A percentile compares a stretch with the other conserved stretches of the same genome.
These are phyloP conservation scores for Parnassius smintheus DNA, from an alignment of 2,888 invertebrate species.

Conservation along the genomic window DNA sequence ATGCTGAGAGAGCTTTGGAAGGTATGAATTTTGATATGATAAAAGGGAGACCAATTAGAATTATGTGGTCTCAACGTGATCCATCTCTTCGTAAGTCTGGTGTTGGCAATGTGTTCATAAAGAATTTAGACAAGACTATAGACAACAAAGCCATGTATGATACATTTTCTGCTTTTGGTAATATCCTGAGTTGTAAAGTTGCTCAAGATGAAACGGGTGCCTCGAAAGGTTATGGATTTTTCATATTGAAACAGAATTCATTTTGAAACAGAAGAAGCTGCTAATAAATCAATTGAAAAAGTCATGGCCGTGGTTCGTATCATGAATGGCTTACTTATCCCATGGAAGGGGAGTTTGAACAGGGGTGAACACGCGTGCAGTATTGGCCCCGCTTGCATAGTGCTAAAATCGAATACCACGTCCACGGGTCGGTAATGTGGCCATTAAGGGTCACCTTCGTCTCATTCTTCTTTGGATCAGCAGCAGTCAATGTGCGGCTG, in stretches of 20 bases:
- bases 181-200: conserved; percentile 98
- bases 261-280: conserved; percentile 99
- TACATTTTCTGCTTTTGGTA: conserved; percentile 99
- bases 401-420: too few species aligned
- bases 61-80: conserved; percentile 99
- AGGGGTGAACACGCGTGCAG: too few species aligned
- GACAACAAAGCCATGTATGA: conserved; percentile 99
- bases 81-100: conserved; percentile 99
- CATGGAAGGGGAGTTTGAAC: too few species aligned
- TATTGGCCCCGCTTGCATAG: too few species aligned
- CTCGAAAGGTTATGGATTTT: conserved; percentile 98
- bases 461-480: too few species aligned
- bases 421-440: too few species aligned
- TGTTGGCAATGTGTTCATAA: conserved; percentile 99
- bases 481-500: too few species aligned
- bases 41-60: conserved; percentile 98
- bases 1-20: conserved; percentile 99
- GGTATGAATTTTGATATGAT: conserved; percentile 99
- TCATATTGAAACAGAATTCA: too few species aligned
- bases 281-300: conserved; percentile 84
- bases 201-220: conserved; percentile 97
- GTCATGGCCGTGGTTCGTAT: too few species aligned
- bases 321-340: too few species aligned
- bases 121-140: conserved; percentile 98
- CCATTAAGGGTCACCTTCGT: too few species aligned